Percentiles rank a stretch among this genome's conserved stretches.
phyloP scores from a whole-genome alignment of 2,113 vertebrate genomes.

The Myocastor coypus region DNA sequence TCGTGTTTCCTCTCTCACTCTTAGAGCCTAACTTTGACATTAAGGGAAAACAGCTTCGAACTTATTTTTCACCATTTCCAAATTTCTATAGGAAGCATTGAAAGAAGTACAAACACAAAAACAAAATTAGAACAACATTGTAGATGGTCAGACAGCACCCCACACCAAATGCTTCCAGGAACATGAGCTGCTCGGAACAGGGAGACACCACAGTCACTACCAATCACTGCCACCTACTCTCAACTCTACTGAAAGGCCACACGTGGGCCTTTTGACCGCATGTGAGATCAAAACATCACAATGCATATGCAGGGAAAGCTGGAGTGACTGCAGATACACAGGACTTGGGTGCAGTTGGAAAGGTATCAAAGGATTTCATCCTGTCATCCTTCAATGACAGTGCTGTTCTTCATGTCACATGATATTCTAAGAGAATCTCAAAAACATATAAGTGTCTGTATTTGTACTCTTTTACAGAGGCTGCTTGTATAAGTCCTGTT shows the following conservation, averaged over 20 bases:
- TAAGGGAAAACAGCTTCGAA: neutral
- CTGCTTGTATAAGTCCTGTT: conserved; percentile 31
- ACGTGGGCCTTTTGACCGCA: neutral
- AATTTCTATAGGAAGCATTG: neutral
- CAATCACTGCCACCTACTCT: neutral
- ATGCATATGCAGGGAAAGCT: neutral
- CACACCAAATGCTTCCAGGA: neutral
- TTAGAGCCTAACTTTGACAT: neutral
- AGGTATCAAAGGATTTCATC: neutral
- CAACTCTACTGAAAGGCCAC: neutral
- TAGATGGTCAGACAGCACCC: neutral
- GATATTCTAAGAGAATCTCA: conserved; percentile 50
- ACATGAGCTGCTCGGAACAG: neutral
- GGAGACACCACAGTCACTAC: neutral
- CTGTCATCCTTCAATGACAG: neutral
- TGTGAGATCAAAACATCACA: neutral
- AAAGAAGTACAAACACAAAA: neutral
- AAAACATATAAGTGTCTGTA: conserved; percentile 3
- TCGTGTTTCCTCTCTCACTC: neutral
- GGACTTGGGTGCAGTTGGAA: neutral
- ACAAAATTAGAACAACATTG: neutral
- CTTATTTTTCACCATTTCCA: neutral
- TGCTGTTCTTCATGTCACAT: conserved; percentile 1
- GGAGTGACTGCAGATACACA: neutral
- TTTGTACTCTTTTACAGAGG: conserved; percentile 47